Percentiles rank a stretch among this genome's conserved stretches.
Conservation (phyloP, 2,888 invertebrate species). For the Horisme vitalbata region DNA sequence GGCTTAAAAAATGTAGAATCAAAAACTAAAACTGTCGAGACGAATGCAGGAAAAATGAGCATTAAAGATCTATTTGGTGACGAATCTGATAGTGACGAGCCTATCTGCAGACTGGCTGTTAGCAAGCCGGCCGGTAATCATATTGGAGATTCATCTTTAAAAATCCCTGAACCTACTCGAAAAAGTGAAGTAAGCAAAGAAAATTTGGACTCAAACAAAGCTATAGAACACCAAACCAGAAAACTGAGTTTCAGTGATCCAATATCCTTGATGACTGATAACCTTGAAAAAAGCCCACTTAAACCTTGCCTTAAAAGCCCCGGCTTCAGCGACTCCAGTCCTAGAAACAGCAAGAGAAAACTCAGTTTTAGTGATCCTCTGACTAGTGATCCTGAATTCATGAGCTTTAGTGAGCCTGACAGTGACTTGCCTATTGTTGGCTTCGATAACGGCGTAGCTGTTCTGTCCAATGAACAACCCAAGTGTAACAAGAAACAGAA, state of each 20-base stretch:
- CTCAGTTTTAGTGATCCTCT: constrained; percentile 6
- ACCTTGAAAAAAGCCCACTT: not conserved
- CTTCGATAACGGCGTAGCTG: not conserved
- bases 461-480: too few relatives aligned
- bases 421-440: constrained; percentile 1
- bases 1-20: not conserved
- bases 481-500: constrained; percentile 1
- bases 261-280: not conserved
- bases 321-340: not conserved
- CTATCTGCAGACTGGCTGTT: not conserved
- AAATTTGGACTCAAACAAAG: not conserved
- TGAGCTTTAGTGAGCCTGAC: constrained; percentile 2
- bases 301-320: not conserved
- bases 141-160: too few relatives aligned
- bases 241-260: not conserved
- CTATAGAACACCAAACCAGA: not conserved
- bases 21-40: not conserved
- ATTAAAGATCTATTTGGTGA: constrained; percentile 9
- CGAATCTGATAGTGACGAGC: constrained; percentile 6
- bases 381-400: not conserved
- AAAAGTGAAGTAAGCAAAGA: not conserved
- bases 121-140: too few relatives aligned
- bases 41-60: not conserved
- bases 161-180: too few relatives aligned
- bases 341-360: constrained; percentile 1